A percentile compares a stretch with the other conserved stretches of the same genome.
These are phyloP conservation scores for Dolomedes plantarius DNA, from an alignment of 2,888 invertebrate genomes.

Conservation along the genomic window DNA sequence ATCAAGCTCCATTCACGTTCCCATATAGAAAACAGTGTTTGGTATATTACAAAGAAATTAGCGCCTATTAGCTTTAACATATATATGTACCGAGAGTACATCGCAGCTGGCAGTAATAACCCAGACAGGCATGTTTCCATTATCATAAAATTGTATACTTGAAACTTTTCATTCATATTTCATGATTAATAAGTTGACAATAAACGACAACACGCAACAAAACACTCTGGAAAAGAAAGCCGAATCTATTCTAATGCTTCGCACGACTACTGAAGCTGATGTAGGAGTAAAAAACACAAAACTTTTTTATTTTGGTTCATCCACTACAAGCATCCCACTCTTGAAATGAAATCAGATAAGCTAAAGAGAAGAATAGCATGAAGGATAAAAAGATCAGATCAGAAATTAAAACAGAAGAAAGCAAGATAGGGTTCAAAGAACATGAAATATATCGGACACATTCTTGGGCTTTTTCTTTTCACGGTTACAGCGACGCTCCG, in stretches of 20 bases:
- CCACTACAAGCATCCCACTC: not conserved
- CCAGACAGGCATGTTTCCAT: too few relatives aligned
- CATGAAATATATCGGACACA: not conserved
- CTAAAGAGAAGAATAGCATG: not conserved
- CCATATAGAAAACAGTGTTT: too few relatives aligned
- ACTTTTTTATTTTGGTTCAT: not conserved
- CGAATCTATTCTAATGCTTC: not conserved
- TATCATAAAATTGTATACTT: too few relatives aligned
- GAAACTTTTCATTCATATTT: too few relatives aligned
- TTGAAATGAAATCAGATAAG: not conserved
- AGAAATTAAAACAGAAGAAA: not conserved
- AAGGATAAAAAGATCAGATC: constrained; percentile 8
- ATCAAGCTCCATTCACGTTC: too few relatives aligned
- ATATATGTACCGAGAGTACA: too few relatives aligned
- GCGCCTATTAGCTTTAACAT: too few relatives aligned
- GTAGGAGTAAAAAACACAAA: not conserved
- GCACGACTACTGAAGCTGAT: not conserved
- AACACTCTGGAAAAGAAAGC: not conserved
- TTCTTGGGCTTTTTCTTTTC: not conserved
- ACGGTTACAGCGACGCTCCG: not conserved
- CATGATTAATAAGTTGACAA: too few relatives aligned
- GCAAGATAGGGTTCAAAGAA: not conserved
- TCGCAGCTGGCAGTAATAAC: too few relatives aligned
- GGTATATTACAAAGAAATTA: too few relatives aligned
- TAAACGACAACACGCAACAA: not conserved